Evolutionary conservation across 1,140 invertebrate genomes (phyloP).

Genomic region (Ectropis grisescens): DNA sequence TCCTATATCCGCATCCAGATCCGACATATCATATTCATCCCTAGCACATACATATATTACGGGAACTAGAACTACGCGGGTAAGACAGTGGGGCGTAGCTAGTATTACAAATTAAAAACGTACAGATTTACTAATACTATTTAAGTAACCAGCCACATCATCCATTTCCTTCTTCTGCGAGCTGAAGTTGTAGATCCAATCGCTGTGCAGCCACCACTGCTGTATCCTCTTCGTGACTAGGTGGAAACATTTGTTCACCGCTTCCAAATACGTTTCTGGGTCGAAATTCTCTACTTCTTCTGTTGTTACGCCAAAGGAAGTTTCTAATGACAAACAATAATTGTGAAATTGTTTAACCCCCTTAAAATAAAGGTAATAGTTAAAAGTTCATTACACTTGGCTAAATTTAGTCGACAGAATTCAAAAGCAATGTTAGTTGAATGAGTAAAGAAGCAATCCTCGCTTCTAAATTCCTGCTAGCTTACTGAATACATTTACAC

Average conservation of each 20-base stretch:
- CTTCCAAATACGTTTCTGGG: conserved; percentile 4
- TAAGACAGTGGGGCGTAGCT: no score
- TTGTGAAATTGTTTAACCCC: background rate
- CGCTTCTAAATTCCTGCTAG: no score
- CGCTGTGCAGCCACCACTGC: conserved; percentile 4
- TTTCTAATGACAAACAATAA: conserved; percentile 1
- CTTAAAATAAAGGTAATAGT: background rate
- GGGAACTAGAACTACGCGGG: no score
- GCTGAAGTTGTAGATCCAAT: conserved; percentile 1
- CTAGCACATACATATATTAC: no score
- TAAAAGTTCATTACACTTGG: no score
- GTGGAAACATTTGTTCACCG: conserved; percentile 3
- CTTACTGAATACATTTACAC: no score
- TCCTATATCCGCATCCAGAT: no score
- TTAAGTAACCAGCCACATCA: conserved; percentile 4
- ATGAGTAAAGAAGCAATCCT: no score
- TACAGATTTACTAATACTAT: conserved; percentile 15
- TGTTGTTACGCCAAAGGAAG: conserved; percentile 2
- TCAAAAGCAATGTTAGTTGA: no score
- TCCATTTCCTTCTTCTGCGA: conserved; percentile 5
- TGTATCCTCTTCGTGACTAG: conserved; percentile 4
- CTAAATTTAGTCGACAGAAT: no score
- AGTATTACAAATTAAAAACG: conserved; percentile 1
- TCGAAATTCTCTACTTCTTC: conserved; percentile 1
- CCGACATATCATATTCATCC: no score